Conservation (phyloP, 1,140 invertebrate genomes). For the Cyphomyrmex costatus region DNA sequence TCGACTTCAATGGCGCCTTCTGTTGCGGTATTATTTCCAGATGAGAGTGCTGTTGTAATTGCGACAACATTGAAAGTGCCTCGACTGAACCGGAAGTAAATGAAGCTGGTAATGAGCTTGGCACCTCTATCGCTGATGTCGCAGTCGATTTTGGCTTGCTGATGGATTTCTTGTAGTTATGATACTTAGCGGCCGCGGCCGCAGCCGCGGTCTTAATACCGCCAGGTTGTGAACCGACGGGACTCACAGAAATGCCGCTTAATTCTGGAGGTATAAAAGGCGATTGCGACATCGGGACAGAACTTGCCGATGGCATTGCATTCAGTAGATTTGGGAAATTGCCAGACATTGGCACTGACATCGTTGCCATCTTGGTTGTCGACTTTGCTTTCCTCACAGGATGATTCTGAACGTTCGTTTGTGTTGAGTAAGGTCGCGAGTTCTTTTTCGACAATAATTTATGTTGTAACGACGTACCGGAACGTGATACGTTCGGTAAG, state of each 20-base stretch:
- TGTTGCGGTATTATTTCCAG: conserved; percentile 87
- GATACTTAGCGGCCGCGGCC: conserved; percentile 38
- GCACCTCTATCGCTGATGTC: conserved; percentile 58
- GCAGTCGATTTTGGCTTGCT: conserved; percentile 65
- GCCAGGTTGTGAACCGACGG: conserved; percentile 58
- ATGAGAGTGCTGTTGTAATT: conserved; percentile 91
- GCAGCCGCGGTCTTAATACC: conserved; percentile 44
- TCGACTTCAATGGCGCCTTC: conserved; percentile 68
- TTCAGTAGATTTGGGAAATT: conserved; percentile 69
- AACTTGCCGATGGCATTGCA: conserved; percentile 43
- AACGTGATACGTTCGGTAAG: conserved; percentile 59
- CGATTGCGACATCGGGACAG: conserved; percentile 60
- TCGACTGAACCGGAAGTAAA: conserved; percentile 66
- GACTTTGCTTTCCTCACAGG: conserved; percentile 72
- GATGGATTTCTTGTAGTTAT: conserved; percentile 70
- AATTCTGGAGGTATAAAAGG: conserved; percentile 76
- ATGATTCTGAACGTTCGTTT: conserved; percentile 54
- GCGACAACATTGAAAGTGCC: conserved; percentile 82
- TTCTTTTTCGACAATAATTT: conserved; percentile 83
- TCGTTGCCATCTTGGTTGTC: conserved; percentile 41
- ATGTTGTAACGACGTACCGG: conserved; percentile 80
- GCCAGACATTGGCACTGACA: conserved; percentile 53
- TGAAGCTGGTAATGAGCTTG: conserved; percentile 49
- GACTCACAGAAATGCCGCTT: conserved; percentile 79
- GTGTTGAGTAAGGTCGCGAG: conserved; percentile 61